Evolutionary conservation across 2,113 vertebrate species (phyloP).

Genomic region (Ptychochromis oligacanthus): DNA sequence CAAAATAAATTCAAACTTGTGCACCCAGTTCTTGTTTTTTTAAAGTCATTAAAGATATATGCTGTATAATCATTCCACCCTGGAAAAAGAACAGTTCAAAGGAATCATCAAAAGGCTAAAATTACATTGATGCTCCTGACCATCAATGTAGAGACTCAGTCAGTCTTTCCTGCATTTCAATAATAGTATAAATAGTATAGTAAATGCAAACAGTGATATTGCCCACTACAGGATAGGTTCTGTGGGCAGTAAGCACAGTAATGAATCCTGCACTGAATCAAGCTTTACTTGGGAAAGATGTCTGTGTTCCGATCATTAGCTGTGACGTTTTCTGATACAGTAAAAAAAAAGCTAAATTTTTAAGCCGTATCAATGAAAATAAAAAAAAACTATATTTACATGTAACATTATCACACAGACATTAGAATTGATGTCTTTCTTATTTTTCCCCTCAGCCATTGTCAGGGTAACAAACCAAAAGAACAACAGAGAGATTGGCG

Average conservation of each 20-base stretch:
- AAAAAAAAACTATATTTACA: not conserved
- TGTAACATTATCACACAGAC: not conserved
- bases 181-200: not conserved
- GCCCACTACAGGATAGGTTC: not conserved
- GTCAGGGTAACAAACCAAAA: not conserved
- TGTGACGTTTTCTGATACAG: not conserved
- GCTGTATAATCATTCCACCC: no score
- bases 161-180: not conserved
- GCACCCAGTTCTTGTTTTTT: no score
- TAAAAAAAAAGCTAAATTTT: not conserved
- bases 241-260: not conserved
- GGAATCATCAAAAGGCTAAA: no score
- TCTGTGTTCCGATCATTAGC: not conserved
- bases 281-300: not conserved
- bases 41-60: no score
- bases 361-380: not conserved
- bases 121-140: no score
- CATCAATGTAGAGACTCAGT: not conserved
- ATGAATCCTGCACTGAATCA: not conserved
- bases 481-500: not conserved
- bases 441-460: not conserved
- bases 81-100: no score
- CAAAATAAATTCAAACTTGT: no score
- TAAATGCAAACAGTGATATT: not conserved
- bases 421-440: not conserved